Conservation (phyloP, 53 echinoderm and acorn worm species). For the Mesocentrotus franciscanus region DNA sequence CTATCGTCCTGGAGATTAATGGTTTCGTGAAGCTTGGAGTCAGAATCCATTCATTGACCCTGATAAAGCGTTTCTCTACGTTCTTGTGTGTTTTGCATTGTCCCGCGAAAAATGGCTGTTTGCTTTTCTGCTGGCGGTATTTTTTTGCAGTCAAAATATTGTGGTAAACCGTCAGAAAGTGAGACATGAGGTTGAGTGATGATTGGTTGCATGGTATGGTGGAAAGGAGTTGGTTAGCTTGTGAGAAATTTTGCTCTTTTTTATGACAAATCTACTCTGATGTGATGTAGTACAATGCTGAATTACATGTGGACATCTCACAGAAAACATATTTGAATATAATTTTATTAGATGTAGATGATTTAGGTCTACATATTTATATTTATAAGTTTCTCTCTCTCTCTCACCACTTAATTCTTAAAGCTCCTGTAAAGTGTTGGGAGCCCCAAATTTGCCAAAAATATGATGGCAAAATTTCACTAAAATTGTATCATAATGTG, state of each 20-base stretch:
- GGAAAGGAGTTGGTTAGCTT: slow-evolving; percentile 1
- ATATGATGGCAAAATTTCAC: no score
- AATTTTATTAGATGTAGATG: no score
- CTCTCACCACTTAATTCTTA: not conserved
- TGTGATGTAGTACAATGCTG: not conserved
- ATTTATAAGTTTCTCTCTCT: not conserved
- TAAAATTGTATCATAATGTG: no score
- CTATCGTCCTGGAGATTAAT: slow-evolving; percentile 37
- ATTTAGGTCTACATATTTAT: not conserved
- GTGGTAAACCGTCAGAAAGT: slow-evolving; percentile 63
- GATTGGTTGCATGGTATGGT: not conserved
- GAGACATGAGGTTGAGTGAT: slow-evolving; percentile 61
- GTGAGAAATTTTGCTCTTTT: not conserved
- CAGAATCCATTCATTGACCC: slow-evolving; percentile 38
- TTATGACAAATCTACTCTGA: not conserved
- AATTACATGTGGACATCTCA: not conserved
- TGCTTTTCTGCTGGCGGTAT: slow-evolving; percentile 59
- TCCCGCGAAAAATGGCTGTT: slow-evolving; percentile 50
- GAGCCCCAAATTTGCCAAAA: no score
- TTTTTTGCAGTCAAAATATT: slow-evolving; percentile 66
- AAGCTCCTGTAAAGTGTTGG: no score
- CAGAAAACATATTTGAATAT: not conserved
- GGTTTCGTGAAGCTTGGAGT: slow-evolving; percentile 19
- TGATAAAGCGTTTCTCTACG: slow-evolving; percentile 13
- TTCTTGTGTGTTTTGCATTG: slow-evolving; percentile 45